Base-by-base conservation (phyloP, 2,888 invertebrate genomes). In the Biston stratarius region DNA sequence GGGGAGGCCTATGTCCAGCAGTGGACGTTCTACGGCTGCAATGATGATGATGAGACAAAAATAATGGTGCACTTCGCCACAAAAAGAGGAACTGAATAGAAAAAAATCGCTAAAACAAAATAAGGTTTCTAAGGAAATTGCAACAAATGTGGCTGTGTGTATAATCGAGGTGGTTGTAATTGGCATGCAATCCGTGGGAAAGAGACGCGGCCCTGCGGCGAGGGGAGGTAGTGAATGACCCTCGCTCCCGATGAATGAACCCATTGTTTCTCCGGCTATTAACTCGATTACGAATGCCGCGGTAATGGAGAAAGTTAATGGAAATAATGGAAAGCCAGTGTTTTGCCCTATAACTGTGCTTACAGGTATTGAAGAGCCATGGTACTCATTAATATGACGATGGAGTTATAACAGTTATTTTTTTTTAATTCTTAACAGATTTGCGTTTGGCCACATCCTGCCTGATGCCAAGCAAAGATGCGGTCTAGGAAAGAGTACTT, bases 181-280 rank as follows among this genome's bases (percentile, higher is more conserved):
- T 74, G 67, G 71, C 55, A 64, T 64, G 61, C 58, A 60, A 61
- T 55, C 60, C 71, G 74, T 74, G 74, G 71, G 74, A 74, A 73
- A 69, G 65, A 58, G 62, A 58, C 67, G 40, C 58, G 57, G 67
- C 69, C 70, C 72, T 64, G 64, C 66, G 68, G 73, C 72, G 53
- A 59, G 56, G 61, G 53, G 67, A 51, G 63, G 64, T 69, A 60
- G 63, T 73, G 69, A 74, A 72, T 71, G 74, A 64, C 67, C 67
- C 67, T 51, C 59, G 58, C 61, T 63, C 63, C 65, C 73, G 62
- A 72, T 73, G 74, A 73, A 71, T 73, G 70, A 71, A 67, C 71
- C 51, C 61, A 71, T 73, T 72, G 70, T 68, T 72, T 57, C 66
- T 45, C 64, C 58, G 64, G 67, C 61, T 71, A 72, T 72, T 72